Percentiles rank a stretch among this genome's conserved stretches.
phyloP scores from a whole-genome alignment of 2,888 invertebrate species.

The Acrobasis consociella region DNA sequence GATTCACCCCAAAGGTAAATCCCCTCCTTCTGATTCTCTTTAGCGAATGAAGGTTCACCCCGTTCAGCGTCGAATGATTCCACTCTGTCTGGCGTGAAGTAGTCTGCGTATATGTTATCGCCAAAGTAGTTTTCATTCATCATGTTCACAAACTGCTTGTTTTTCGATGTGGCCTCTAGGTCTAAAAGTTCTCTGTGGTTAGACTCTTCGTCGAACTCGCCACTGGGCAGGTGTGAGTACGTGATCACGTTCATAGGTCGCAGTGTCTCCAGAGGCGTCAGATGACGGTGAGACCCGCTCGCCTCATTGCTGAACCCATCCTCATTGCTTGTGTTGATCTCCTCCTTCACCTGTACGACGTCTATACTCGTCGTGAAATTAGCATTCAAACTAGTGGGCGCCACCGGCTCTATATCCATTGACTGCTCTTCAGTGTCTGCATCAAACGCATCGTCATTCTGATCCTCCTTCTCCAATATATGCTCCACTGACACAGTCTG shows the following conservation, averaged over 20 bases:
- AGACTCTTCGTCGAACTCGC: conserved; percentile 69
- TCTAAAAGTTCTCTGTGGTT: conserved; percentile 68
- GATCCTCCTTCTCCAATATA: conserved; percentile 50
- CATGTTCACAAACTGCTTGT: conserved; percentile 74
- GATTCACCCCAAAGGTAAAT: conserved; percentile 72
- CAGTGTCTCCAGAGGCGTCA: conserved; percentile 59
- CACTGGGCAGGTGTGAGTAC: conserved; percentile 62
- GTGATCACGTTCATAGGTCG: conserved; percentile 72
- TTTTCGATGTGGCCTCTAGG: conserved; percentile 67
- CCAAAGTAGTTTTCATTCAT: conserved; percentile 78
- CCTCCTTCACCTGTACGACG: conserved; percentile 66
- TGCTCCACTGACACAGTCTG: conserved; percentile 61
- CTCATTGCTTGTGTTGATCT: conserved; percentile 66
- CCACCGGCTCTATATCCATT: conserved; percentile 66
- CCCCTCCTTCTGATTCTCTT: conserved; percentile 58
- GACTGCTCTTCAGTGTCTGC: conserved; percentile 68
- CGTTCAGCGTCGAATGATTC: conserved; percentile 66
- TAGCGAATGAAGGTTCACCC: conserved; percentile 51
- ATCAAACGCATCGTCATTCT: conserved; percentile 56
- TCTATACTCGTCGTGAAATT: conserved; percentile 46
- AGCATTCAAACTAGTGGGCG: conserved; percentile 46
- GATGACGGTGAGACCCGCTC: conserved; percentile 46
- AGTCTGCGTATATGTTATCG: conserved; percentile 76
- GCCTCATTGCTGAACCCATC: conserved; percentile 59
- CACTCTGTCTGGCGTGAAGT: conserved; percentile 71